Conservation (phyloP, 1,140 invertebrate species). For the Atta cephalotes region DNA sequence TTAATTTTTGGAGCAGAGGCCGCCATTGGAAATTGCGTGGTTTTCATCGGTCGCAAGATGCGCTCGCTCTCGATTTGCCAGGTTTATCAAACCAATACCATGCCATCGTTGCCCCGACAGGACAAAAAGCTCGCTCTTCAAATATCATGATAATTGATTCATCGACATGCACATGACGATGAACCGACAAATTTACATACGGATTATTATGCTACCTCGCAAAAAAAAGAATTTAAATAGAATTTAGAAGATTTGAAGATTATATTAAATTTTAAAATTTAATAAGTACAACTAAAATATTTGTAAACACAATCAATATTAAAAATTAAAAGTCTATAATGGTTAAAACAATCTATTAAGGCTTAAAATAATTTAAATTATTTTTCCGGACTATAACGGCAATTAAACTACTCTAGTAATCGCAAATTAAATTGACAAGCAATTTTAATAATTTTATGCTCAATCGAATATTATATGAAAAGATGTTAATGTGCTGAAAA, state of each 20-base stretch:
- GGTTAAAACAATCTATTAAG: too few relatives aligned
- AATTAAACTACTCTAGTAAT: too few relatives aligned
- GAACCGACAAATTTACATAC: conserved; percentile 15
- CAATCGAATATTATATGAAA: too few relatives aligned
- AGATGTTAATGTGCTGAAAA: too few relatives aligned
- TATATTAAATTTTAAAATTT: neutral
- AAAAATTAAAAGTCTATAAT: too few relatives aligned
- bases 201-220: neutral
- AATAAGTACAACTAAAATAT: too few relatives aligned
- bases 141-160: conserved; percentile 50
- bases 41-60: conserved; percentile 56
- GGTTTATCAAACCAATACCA: conserved; percentile 49
- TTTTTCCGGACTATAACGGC: too few relatives aligned
- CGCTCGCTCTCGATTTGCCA: conserved; percentile 44
- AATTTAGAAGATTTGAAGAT: neutral
- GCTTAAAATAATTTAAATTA: too few relatives aligned
- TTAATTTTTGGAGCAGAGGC: conserved; percentile 57
- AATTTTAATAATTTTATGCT: too few relatives aligned
- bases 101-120: conserved; percentile 25
- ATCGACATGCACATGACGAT: conserved; percentile 28
- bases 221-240: neutral
- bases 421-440: too few relatives aligned
- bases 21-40: conserved; percentile 58
- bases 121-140: conserved; percentile 36
- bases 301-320: neutral